Conservation (phyloP, 1,140 invertebrate genomes). For the Paraescarpia echinospica region DNA sequence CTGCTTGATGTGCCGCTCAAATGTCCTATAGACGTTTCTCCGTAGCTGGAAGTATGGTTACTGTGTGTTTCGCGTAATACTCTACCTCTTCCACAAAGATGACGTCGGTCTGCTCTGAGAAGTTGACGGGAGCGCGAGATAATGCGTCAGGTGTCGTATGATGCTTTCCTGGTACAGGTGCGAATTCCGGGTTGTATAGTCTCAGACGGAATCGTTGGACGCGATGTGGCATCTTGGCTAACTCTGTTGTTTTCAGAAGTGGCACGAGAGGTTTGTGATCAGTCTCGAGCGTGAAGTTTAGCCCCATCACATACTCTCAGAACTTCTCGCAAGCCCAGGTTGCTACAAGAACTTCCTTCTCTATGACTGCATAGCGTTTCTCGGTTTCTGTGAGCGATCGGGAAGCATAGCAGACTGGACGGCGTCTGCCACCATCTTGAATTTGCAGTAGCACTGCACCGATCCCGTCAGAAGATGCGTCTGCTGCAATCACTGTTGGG, state of each 20-base stretch:
- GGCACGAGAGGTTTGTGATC: slow-evolving; percentile 48
- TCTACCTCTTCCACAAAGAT: too few species aligned
- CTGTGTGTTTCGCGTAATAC: too few species aligned
- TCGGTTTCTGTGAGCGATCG: slow-evolving; percentile 46
- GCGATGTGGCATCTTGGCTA: background rate
- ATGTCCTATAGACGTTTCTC: too few species aligned
- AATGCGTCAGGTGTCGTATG: too few species aligned
- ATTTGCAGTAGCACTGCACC: slow-evolving; percentile 35
- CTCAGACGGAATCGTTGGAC: too few species aligned
- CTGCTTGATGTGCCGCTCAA: too few species aligned
- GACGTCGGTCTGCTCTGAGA: too few species aligned
- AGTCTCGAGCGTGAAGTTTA: slow-evolving; percentile 40
- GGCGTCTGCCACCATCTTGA: slow-evolving; percentile 31
- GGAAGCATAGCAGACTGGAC: slow-evolving; percentile 50
- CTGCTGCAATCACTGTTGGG: slow-evolving; percentile 24
- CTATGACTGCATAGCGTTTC: slow-evolving; percentile 55
- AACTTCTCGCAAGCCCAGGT: slow-evolving; percentile 50
- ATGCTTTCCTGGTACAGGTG: too few species aligned
- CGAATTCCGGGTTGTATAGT: too few species aligned
- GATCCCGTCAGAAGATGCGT: slow-evolving; percentile 29
- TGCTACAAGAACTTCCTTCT: slow-evolving; percentile 57
- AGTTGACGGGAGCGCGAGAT: too few species aligned
- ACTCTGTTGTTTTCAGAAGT: background rate
- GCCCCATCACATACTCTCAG: slow-evolving; percentile 54
- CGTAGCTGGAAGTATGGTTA: too few species aligned